Base-by-base conservation (phyloP, 2,113 vertebrate genomes). In the Catharus bicknelli region DNA sequence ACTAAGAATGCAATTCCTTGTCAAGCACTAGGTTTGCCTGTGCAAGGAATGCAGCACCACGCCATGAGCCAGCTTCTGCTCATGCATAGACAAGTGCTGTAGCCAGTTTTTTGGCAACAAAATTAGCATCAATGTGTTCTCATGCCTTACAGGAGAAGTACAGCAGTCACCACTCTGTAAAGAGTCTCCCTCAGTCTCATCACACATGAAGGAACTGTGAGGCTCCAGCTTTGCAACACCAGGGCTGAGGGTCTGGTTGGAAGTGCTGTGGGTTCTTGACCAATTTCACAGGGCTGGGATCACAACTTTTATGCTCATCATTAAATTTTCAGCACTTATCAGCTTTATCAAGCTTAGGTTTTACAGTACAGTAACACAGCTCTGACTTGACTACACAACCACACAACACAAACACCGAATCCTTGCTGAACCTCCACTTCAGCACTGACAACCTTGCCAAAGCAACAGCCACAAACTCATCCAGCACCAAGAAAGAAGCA, bases 11-110 rank as follows among this genome's bases (percentile, higher is more conserved):
- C 43, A 57, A 62, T 26, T 87, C 78, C 85, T 43, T 48, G 50
- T 87, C 84, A 62, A 85, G 70, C 62, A 84, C 40, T 29, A 30
- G 69, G 72, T 93, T 87, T 93, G 78, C 47, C 78, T 80, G 45
- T 8, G 43, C 70, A 36, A 76, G 54, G 89, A 94, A 92, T 6
- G 81, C 2, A 0, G 81, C 78, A 58, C 68, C 83, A 55, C 2
- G 2, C 94, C 93, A 59, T 16, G 34, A 95, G 70, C 91, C 93
- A 93, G 86, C 83, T 84, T 36, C 66, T 79, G 90, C 90, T 96
- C 94, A 66, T 83, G 81, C 94, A 92, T 3, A 84, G 89, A 85
- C 84, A 94, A 93, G 74, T 5, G 21, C 59, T 4, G 2, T 3
- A 72, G 79, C n/a, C 57, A 86, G 62, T 10, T 94, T 90, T 87